Conservation (phyloP, 2,113 vertebrate species). For the Eurypyga helias region DNA sequence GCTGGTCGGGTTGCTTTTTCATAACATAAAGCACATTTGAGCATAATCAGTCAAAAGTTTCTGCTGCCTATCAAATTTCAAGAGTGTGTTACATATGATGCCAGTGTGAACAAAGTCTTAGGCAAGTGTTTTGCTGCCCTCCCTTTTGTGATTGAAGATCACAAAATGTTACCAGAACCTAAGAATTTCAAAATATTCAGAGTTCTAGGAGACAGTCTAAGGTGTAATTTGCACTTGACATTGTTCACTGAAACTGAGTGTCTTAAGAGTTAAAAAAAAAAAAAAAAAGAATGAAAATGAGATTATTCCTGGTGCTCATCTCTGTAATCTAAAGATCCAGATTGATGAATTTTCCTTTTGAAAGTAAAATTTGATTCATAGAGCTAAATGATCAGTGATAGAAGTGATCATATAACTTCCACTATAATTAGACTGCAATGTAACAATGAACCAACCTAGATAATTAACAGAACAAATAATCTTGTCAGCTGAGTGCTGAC, state of each 20-base stretch:
- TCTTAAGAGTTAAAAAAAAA: not conserved
- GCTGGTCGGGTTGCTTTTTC: not conserved
- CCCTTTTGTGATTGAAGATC: not conserved
- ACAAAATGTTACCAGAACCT: too few species aligned
- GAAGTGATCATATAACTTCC: not conserved
- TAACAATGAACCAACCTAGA: not conserved
- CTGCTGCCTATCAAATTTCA: not conserved
- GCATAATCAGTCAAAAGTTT: not conserved
- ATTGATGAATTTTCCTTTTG: not conserved
- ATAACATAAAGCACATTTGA: not conserved
- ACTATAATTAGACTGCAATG: not conserved
- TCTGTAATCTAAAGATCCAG: not conserved
- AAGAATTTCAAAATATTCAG: not conserved
- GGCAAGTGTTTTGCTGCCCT: not conserved
- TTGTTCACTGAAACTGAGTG: not conserved
- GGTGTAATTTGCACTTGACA: not conserved
- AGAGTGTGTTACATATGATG: not conserved
- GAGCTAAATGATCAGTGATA: not conserved
- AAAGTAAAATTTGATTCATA: not conserved
- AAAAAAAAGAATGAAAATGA: not conserved
- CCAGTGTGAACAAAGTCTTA: not conserved
- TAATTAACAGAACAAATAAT: slow-evolving; percentile 44
- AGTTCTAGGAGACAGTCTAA: not conserved
- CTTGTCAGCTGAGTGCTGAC: not conserved
- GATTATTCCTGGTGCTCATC: not conserved